Conservation (phyloP, 2,797 vertebrate species). For the Sphenopsis melanotis region DNA sequence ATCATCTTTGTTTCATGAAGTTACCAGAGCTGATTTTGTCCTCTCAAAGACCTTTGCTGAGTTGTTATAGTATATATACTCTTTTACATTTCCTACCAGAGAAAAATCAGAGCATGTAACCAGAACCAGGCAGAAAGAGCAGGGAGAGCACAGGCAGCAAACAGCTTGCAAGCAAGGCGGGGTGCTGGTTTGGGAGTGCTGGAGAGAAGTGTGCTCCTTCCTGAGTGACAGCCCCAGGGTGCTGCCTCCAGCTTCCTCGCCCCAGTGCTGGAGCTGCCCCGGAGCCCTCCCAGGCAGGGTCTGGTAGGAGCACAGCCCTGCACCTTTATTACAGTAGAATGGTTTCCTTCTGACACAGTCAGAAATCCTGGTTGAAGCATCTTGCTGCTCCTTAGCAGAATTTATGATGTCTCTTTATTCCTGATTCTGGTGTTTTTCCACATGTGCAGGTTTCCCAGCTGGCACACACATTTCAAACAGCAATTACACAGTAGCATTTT, state of each 20-base stretch:
- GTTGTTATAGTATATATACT: not conserved
- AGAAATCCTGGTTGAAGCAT: not conserved
- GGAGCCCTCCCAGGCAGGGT: fast-evolving
- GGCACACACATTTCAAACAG: not conserved
- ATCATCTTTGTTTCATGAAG: not conserved
- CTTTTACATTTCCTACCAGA: not conserved
- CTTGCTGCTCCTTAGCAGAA: not conserved
- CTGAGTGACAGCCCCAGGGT: not conserved
- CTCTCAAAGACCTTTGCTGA: not conserved
- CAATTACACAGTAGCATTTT: not conserved
- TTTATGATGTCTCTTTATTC: not conserved
- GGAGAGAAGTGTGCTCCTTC: not conserved
- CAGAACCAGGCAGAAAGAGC: not conserved
- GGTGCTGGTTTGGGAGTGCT: not conserved
- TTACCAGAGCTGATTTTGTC: not conserved
- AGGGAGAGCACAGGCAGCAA: not conserved
- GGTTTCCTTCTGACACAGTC: not conserved
- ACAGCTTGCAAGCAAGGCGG: fast-evolving
- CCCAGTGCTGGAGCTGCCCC: fast-evolving
- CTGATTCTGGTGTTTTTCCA: not conserved
- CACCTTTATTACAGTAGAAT: not conserved
- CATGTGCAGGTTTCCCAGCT: not conserved
- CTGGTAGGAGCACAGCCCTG: not conserved
- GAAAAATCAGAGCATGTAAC: not conserved
- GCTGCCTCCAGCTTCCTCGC: not conserved